Evolutionary conservation across 2,888 invertebrate species (phyloP), one percentile per base, ranked within the genome.

Genomic region (Brenthis ino): DNA sequence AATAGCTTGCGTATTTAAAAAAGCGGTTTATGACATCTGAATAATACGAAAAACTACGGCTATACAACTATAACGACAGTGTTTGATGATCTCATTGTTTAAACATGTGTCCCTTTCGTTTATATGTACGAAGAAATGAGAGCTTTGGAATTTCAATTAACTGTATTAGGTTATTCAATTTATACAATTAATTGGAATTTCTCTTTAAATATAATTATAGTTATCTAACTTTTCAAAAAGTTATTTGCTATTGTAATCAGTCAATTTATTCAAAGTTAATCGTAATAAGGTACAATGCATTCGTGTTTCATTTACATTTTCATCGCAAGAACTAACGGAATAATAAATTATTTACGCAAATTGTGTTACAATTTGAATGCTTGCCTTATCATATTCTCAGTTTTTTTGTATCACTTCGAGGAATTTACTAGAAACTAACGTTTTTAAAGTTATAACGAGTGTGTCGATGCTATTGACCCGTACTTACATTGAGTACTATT

Each of bases 31-130:
- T 16, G 16, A 37, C 37, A 53, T 53, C 53, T 63, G 63, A 43
- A 54, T 51, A 63, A 63, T 54, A 43, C 8, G 2, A 43, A 43
- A 3, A 43, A 43, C 53, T 37, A 54, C 37, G 16, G 53, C 53
- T 54, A 43, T 3, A 51, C 16, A 37, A 53, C n/a, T n/a, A 28
- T 51, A 16, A 48, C 48, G 57, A 47, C 24, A 61, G 57, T 47
- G 54, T 65, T 54, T 20, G 65, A 61, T 73, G 74, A 73, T 70
- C 47, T 72, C 74, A 73, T 69, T 72, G 64, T 68, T 67, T 55
- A 67, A 72, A 54, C 66, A 73, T 66, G 65, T 67, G 68, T 58
- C 56, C 63, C 63, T 63, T 63, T 53, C 63, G 53, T 37, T 63
- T 37, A 28, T 5, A 53, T 12, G 53, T 54, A 63, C 6, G 53